These are phyloP conservation scores for Vidua chalybeata DNA, from an alignment of 2,113 vertebrate genomes.

Conservation along the genomic window DNA sequence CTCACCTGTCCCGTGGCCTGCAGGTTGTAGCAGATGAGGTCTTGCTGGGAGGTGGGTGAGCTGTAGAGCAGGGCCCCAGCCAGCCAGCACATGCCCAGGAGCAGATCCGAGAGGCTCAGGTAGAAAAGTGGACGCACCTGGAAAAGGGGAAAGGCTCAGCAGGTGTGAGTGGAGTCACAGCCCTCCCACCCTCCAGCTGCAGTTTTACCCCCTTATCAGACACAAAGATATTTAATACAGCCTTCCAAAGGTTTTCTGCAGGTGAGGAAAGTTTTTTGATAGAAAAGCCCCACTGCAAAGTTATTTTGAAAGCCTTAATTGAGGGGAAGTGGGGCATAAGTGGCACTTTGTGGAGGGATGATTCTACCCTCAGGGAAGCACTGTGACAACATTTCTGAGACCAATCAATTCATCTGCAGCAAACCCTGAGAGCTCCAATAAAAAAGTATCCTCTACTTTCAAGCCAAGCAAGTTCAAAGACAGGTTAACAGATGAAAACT, in stretches of 20 bases:
- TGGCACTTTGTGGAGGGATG: neutral
- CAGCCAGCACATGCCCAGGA: constrained; percentile 86
- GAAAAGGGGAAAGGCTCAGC: neutral
- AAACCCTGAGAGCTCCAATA: neutral
- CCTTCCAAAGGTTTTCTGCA: neutral
- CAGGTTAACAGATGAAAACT: neutral
- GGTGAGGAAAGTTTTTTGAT: neutral
- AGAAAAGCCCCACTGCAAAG: neutral
- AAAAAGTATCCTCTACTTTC: neutral
- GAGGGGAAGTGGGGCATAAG: neutral
- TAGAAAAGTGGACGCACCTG: constrained; percentile 85
- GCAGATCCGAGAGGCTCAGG: constrained; percentile 84
- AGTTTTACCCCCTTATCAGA: fast-evolving
- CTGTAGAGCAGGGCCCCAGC: constrained; percentile 77
- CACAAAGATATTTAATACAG: neutral
- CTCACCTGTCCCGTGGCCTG: constrained; percentile 84
- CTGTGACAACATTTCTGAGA: neutral
- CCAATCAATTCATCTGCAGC: neutral
- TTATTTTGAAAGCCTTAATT: neutral
- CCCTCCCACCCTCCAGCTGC: neutral
- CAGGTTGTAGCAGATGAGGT: constrained; percentile 83
- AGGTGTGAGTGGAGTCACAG: neutral
- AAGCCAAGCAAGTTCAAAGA: neutral
- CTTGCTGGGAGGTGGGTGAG: constrained; percentile 37
- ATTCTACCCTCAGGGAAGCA: neutral